A percentile compares a stretch with the other conserved stretches of the same genome.
phyloP scores from a whole-genome alignment of 2,888 invertebrate species.

The Phalangium opilio region DNA sequence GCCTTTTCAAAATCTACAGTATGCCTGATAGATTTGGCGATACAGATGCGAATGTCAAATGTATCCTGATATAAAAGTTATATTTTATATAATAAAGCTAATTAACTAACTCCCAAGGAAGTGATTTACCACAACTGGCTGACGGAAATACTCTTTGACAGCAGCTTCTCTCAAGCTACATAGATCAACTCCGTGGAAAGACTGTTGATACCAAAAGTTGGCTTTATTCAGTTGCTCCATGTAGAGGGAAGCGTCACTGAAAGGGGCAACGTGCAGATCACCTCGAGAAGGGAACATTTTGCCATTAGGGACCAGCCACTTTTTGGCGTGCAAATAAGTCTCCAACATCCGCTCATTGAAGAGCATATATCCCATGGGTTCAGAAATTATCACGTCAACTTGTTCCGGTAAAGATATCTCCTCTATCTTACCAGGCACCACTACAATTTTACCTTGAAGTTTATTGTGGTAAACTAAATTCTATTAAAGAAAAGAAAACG shows the following conservation, averaged over 20 bases:
- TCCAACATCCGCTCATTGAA: constrained; percentile 99
- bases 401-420: constrained; percentile 88
- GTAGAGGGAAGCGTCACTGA: constrained; percentile 90
- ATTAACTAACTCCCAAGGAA: too few species aligned
- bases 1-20: constrained; percentile 85
- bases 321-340: constrained; percentile 94
- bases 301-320: constrained; percentile 74
- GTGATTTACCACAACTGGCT: constrained; percentile 78
- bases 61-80: constrained; percentile 51
- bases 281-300: constrained; percentile 97
- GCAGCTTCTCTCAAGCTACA: constrained; percentile 80
- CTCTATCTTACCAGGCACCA: constrained; percentile 95
- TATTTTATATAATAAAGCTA: too few species aligned
- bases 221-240: constrained; percentile 98
- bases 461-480: constrained; percentile 78
- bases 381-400: constrained; percentile 94
- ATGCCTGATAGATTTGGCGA: constrained; percentile 83
- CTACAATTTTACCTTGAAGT: constrained; percentile 68
- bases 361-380: constrained; percentile 99
- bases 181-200: constrained; percentile 94
- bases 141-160: constrained; percentile 91
- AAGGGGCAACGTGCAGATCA: constrained; percentile 92
- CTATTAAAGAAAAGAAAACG: too few species aligned
- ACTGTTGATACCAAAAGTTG: constrained; percentile 97
- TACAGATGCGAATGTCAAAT: constrained; percentile 92